Base-by-base conservation (phyloP, 1,140 invertebrate species). In the Solenopsis fugax region DNA sequence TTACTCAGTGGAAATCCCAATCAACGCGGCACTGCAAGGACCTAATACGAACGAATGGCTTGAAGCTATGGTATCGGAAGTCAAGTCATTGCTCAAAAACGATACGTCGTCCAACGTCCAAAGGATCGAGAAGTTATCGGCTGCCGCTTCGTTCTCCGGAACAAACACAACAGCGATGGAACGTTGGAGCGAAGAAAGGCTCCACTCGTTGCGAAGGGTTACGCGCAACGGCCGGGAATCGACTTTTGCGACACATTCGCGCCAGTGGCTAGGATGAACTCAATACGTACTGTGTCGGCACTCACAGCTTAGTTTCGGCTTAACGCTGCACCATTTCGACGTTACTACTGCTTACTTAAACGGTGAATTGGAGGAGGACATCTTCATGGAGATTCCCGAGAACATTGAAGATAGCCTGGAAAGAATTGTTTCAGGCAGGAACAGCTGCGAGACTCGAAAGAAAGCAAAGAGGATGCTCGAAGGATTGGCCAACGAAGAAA, bases 241-340 rank as follows among this genome's bases (percentile, higher is more conserved):
- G 72, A 85, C 45, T 85, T 65, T 50, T 6, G n/a, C 0, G 62
- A 76, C 0, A 64, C 81, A 1, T 85, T 73, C n/a, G 81, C 81
- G 1, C 69, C 81, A 2, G 58, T 85, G 1, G 82, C 82, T 4
- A 45, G 82, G 0, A 41, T 76, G 4, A 34, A 60, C 0, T 85
- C 72, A 0, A 34, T 85, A 5, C 41, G 84, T 3, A 16, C 24
- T 2, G 12, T 77, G 3, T 9, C 58, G 0, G 72, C 62, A 0
- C 5, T 76, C 12, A 34, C 84, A 2, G 50, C 52, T 12, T 10
- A 52, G 5, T n/a, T 16, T 18, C 1, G 2, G 41, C 0, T n/a
- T 85, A 50, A 9, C n/a, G 0, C 41, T n/a, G n/a, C n/a, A n/a
- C 48, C 84, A 77, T 4, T 56, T 85, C n/a, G 72, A 85, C 16